Conservation (phyloP, 2,888 invertebrate genomes). For the Ormyrus nitidulus region DNA sequence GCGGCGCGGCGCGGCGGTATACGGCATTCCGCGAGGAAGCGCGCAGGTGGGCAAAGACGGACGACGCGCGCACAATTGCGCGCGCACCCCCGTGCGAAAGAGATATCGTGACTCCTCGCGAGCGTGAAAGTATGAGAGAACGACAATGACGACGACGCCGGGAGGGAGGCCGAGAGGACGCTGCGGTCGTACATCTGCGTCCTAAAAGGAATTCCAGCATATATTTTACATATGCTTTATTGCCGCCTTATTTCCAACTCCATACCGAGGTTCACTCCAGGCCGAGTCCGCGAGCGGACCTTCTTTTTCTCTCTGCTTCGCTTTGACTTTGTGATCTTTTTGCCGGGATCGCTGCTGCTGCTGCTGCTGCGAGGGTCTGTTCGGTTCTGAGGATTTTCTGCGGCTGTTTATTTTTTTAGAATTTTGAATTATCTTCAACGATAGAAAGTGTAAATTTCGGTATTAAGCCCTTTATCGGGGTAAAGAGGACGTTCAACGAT, state of each 20-base stretch:
- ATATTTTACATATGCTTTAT: conserved; percentile 76
- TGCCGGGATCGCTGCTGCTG: background rate
- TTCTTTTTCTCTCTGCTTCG: conserved; percentile 18
- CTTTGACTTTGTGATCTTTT: background rate
- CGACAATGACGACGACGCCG: conserved; percentile 46
- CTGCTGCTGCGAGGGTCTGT: background rate
- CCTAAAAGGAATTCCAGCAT: conserved; percentile 76
- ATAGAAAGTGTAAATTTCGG: too few species aligned
- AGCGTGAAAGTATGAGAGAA: conserved; percentile 56
- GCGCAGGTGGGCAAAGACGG: conserved; percentile 49
- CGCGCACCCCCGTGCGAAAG: conserved; percentile 63
- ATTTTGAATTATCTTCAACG: too few species aligned
- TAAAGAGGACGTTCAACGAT: background rate
- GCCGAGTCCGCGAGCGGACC: conserved; percentile 49
- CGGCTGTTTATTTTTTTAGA: background rate
- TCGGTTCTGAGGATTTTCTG: conserved; percentile 4
- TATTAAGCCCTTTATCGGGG: background rate
- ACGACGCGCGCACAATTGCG: conserved; percentile 39
- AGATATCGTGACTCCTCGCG: conserved; percentile 67
- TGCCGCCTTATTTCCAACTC: conserved; percentile 74
- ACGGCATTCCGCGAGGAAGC: conserved; percentile 37
- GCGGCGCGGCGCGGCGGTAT: conserved; percentile 10
- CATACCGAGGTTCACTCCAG: conserved; percentile 57
- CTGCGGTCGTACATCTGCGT: conserved; percentile 72
- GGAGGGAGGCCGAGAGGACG: conserved; percentile 36